phyloP scores from a whole-genome alignment of 1,140 invertebrate genomes.

The Elysia chlorotica region DNA sequence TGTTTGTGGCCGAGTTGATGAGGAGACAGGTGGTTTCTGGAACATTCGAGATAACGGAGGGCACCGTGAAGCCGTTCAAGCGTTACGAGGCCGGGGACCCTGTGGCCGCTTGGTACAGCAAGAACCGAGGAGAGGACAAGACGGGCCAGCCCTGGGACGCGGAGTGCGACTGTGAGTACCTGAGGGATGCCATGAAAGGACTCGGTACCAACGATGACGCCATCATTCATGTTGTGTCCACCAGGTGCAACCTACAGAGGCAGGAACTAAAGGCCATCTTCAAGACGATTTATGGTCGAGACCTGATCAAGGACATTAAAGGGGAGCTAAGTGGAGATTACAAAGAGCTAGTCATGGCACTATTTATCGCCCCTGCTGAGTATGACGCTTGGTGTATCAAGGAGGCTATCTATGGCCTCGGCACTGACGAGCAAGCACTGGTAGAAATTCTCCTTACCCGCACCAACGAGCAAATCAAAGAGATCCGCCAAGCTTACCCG shows the following conservation, averaged over 20 bases:
- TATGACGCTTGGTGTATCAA: slow-evolving; percentile 53
- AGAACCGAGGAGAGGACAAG: slow-evolving; percentile 29
- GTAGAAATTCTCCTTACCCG: slow-evolving; percentile 63
- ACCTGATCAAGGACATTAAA: slow-evolving; percentile 47
- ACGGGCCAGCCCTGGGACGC: slow-evolving; percentile 43
- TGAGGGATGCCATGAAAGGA: slow-evolving; percentile 58
- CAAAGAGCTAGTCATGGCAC: slow-evolving; percentile 41
- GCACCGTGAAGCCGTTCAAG: slow-evolving; percentile 46
- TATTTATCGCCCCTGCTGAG: slow-evolving; percentile 41
- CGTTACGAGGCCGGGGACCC: slow-evolving; percentile 35
- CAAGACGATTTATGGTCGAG: slow-evolving; percentile 89
- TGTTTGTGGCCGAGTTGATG: slow-evolving; percentile 38
- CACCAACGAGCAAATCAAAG: slow-evolving; percentile 62
- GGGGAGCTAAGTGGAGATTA: slow-evolving; percentile 52
- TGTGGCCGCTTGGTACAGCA: slow-evolving; percentile 29
- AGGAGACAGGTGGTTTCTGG: slow-evolving; percentile 39
- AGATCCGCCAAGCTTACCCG: slow-evolving; percentile 55
- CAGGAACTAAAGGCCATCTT: slow-evolving; percentile 87
- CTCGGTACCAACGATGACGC: slow-evolving; percentile 81
- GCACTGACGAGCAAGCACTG: slow-evolving; percentile 61
- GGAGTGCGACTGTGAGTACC: slow-evolving; percentile 52
- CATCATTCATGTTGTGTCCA: slow-evolving; percentile 85
- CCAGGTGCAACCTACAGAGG: slow-evolving; percentile 85
- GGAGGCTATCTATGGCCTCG: slow-evolving; percentile 59
- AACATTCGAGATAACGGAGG: slow-evolving; percentile 46